Percentiles rank a stretch among this genome's conserved stretches.
These are phyloP conservation scores for Heptranchias perlo DNA, from an alignment of 2,113 vertebrate genomes.

Conservation along the genomic window DNA sequence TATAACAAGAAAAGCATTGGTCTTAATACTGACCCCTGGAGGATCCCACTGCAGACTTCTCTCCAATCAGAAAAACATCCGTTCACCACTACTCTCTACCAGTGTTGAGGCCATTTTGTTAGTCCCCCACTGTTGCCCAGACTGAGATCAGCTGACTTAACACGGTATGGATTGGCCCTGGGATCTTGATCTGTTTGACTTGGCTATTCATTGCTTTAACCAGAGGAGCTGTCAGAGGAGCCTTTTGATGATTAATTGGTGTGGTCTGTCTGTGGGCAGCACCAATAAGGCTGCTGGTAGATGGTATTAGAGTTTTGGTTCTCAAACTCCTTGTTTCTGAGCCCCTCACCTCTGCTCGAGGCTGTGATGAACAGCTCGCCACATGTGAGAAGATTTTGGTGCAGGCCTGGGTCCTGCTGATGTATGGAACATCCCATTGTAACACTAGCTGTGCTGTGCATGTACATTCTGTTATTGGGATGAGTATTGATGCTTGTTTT, in stretches of 20 bases:
- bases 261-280: not conserved
- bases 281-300: not conserved
- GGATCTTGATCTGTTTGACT: not conserved
- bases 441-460: not conserved
- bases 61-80: no score
- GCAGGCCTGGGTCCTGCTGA: not conserved
- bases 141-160: not conserved
- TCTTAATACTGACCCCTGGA: no score
- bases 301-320: not conserved
- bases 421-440: not conserved
- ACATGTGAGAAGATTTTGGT: not conserved
- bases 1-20: no score
- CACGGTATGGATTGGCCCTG: not conserved
- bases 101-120: not conserved
- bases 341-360: no score
- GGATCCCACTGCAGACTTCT: no score
- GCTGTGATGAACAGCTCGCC: not conserved
- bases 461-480: not conserved
- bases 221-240: not conserved
- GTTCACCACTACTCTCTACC: no score
- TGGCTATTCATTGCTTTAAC: not conserved
- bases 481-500: not conserved
- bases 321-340: not conserved
- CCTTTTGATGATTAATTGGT: not conserved
- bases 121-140: no score